Percentiles rank a stretch among this genome's conserved stretches.
These are phyloP conservation scores for Spermophilus dauricus DNA, from an alignment of 2,113 vertebrate species.

Conservation along the genomic window DNA sequence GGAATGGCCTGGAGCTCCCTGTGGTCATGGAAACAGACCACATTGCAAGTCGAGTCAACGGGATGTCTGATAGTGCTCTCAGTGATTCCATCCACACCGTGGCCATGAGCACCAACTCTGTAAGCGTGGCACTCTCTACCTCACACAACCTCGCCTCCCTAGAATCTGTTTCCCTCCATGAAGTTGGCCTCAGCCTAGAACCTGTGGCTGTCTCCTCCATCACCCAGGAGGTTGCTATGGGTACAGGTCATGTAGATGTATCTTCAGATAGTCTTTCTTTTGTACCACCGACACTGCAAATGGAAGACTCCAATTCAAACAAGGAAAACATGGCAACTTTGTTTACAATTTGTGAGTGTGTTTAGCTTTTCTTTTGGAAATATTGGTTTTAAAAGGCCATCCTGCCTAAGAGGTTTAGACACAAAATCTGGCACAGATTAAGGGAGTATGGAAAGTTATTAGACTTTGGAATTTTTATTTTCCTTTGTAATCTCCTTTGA, in stretches of 20 bases:
- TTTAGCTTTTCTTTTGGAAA: slow-evolving; percentile 68
- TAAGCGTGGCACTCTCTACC: slow-evolving; percentile 96
- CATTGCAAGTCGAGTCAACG: slow-evolving; percentile 89
- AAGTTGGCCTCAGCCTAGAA: slow-evolving; percentile 95
- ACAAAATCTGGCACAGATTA: background rate
- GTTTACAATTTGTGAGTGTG: slow-evolving; percentile 96
- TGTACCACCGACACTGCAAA: slow-evolving; percentile 95
- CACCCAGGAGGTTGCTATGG: slow-evolving; percentile 95
- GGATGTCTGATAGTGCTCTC: slow-evolving; percentile 91
- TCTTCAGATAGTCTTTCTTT: slow-evolving; percentile 96
- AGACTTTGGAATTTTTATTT: slow-evolving; percentile 24
- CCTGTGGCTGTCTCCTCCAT: slow-evolving; percentile 96
- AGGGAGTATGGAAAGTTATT: background rate
- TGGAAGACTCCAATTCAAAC: slow-evolving; percentile 96
- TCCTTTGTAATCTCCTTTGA: background rate
- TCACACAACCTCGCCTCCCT: slow-evolving; percentile 94
- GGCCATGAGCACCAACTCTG: slow-evolving; percentile 94
- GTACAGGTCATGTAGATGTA: slow-evolving; percentile 90
- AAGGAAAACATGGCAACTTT: slow-evolving; percentile 97
- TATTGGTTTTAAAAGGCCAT: slow-evolving; percentile 1
- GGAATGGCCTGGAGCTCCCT: slow-evolving; percentile 94
- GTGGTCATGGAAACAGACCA: slow-evolving; percentile 97
- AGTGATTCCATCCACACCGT: slow-evolving; percentile 94
- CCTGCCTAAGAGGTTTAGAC: background rate
- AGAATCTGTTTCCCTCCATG: slow-evolving; percentile 95